A percentile compares a stretch with the other conserved stretches of the same genome.
Evolutionary conservation across 2,113 vertebrate genomes (phyloP).

Genomic region (Melanocharis versteri): DNA sequence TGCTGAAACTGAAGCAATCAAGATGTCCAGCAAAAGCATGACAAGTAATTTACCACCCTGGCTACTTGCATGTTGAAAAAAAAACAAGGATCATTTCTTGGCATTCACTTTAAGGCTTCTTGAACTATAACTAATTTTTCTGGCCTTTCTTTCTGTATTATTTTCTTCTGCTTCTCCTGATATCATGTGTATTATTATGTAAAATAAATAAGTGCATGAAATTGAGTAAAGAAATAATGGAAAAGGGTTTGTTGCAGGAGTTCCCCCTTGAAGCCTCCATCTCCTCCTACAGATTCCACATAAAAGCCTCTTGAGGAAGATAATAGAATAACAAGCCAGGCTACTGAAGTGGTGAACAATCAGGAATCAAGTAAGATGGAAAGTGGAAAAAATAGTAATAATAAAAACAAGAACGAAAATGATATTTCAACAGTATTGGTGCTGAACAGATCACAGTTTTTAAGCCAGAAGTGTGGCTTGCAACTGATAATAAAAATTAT

Average conservation of each 20-base stretch:
- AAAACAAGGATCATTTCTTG: background rate
- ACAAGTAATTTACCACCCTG: background rate
- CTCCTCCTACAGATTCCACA: background rate
- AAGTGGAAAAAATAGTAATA: background rate
- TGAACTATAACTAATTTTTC: background rate
- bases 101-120: background rate
- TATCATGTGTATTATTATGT: background rate
- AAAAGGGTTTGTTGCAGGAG: background rate
- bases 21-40: background rate
- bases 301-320: slow-evolving; percentile 31
- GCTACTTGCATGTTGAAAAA: background rate
- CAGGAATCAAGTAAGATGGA: slow-evolving; percentile 1
- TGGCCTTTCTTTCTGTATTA: background rate
- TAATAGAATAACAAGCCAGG: slow-evolving; percentile 19
- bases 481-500: slow-evolving; percentile 20
- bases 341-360: background rate
- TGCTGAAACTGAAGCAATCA: background rate
- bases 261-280: background rate
- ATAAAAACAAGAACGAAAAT: slow-evolving; percentile 25
- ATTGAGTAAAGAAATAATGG: slow-evolving; percentile 9
- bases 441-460: background rate
- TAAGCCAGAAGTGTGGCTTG: background rate
- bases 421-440: background rate
- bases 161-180: background rate
- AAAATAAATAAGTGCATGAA: background rate